Conservation (phyloP, 2,888 invertebrate genomes). For the Caenorhabditis auriculariae region DNA sequence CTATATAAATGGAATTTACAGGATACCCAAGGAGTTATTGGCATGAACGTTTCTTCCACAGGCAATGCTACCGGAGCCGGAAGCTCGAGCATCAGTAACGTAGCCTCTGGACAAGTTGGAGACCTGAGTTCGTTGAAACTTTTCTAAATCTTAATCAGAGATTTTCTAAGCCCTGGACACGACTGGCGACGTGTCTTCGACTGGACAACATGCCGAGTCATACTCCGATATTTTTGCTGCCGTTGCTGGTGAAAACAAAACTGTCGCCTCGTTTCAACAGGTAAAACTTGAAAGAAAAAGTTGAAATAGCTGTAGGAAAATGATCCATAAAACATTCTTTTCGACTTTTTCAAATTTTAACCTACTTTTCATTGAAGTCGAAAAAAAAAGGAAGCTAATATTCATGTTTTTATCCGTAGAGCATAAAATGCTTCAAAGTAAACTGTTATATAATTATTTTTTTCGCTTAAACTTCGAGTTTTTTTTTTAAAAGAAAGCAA, state of each 20-base stretch:
- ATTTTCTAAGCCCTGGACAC: conserved; percentile 21
- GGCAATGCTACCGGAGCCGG: conserved; percentile 44
- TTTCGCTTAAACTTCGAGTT: too few species aligned
- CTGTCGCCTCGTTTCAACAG: conserved; percentile 20
- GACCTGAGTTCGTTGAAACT: conserved; percentile 11
- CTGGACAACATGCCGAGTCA: conserved; percentile 34
- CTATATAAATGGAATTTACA: conserved; percentile 5
- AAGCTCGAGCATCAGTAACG: conserved; percentile 20
- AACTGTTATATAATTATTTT: too few species aligned
- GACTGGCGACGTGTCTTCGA: conserved; percentile 32
- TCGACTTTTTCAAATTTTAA: too few species aligned
- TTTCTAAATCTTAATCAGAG: background rate
- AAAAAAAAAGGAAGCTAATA: too few species aligned
- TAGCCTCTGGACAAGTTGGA: conserved; percentile 31
- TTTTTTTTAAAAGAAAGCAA: too few species aligned
- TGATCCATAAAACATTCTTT: too few species aligned
- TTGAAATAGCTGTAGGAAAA: too few species aligned
- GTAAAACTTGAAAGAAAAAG: conserved; percentile 5
- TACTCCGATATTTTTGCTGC: conserved; percentile 43
- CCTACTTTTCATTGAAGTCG: too few species aligned
- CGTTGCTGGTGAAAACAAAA: conserved; percentile 35
- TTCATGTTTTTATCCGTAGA: too few species aligned
- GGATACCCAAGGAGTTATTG: conserved; percentile 36
- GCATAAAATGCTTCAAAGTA: too few species aligned
- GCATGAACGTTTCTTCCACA: conserved; percentile 45